Evolutionary conservation across 1,140 invertebrate genomes (phyloP), one percentile per base, ranked within the genome.

Genomic region (Caenorhabditis briggsae): DNA sequence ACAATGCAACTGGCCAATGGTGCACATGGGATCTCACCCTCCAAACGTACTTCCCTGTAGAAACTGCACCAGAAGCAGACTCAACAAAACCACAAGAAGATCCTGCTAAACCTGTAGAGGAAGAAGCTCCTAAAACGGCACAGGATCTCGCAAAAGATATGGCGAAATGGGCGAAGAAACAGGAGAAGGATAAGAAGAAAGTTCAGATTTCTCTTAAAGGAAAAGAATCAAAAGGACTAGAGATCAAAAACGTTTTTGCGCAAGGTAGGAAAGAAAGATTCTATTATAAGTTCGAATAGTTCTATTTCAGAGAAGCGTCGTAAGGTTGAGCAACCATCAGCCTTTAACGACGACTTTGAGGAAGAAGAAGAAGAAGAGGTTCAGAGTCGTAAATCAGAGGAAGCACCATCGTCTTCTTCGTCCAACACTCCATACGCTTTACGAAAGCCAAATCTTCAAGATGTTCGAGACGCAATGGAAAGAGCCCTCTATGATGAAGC

Each of bases 141-240:
- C 98, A 98, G 92, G 97, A 98, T 93, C 98, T 99, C 90, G 97
- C 97, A 0, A 98, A 98, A 93, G 94, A 97, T 91, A 97, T 97
- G 96, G 96, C 96, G 90, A 95, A 95, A 90, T 99, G 98, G 98
- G 97, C 97, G 0, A 97, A 98, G 92, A 97, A 96, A 8, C 93
- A 98, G 82, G 98, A 99, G 93, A 97, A 98, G 82, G 98, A 99
- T 93, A 97, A 98, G 91, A 97, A 97, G 93, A 98, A 98, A 93
- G 96, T 98, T 90, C 74, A 82, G 58, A 86, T 86, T 41, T 78
- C 74, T 18, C 12, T 86, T 20, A 86, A 61, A 59, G 83, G 25
- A 58, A 88, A 33, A 33, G 84, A 12, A 33, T 33, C 55, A 11
- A 59, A 33, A 82, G 41, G n/a, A 2, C 11, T 23, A 65, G 89